Evolutionary conservation across 2,113 vertebrate genomes (phyloP).

Genomic region (Prinia subflava): DNA sequence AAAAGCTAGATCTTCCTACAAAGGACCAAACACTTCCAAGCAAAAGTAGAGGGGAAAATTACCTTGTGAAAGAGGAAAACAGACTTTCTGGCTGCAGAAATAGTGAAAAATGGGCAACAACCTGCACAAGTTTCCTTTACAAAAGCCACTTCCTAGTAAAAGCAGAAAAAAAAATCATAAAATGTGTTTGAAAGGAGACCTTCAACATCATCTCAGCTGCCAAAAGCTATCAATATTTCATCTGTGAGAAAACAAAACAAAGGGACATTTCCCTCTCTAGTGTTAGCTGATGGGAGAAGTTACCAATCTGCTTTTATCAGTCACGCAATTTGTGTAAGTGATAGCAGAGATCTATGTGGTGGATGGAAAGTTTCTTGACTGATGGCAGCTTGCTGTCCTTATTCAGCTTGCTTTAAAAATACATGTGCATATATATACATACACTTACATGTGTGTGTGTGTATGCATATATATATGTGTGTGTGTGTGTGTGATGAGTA

Average conservation of each 20-base stretch:
- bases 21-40: neutral
- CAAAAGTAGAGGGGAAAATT: neutral
- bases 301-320: neutral
- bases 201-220: neutral
- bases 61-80: neutral
- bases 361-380: neutral
- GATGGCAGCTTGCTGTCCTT: slow-evolving; percentile 13
- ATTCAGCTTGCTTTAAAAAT: slow-evolving; percentile 48
- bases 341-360: neutral
- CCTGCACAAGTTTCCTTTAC: neutral
- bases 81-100: neutral
- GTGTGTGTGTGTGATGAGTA: neutral
- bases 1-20: neutral
- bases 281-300: neutral
- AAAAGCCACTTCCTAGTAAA: neutral
- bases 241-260: neutral
- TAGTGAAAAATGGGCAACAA: neutral
- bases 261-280: neutral
- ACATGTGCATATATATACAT: neutral
- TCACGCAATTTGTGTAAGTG: neutral
- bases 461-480: neutral
- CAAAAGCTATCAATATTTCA: neutral
- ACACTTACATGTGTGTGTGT: neutral
- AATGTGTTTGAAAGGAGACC: neutral
- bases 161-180: neutral